A percentile compares a stretch with the other conserved stretches of the same genome.
Conservation (phyloP, 2,113 vertebrate genomes). For the Hyaena hyaena region DNA sequence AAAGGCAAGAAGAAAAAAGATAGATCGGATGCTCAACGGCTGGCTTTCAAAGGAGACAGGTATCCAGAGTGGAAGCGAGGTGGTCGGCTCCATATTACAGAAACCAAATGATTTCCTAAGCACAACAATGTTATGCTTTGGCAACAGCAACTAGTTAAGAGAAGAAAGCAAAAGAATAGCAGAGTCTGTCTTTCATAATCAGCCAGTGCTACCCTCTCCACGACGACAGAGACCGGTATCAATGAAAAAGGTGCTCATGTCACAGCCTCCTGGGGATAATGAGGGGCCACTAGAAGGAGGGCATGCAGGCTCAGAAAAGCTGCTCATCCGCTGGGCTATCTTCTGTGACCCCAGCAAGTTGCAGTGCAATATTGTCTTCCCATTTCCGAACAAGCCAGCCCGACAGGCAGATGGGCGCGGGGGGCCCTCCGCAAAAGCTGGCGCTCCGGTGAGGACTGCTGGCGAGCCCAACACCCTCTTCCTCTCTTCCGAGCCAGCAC, state of each 20-base stretch:
- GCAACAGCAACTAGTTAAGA: not conserved
- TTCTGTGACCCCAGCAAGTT: conserved; percentile 6
- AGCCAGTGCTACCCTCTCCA: not conserved
- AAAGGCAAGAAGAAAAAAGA: not conserved
- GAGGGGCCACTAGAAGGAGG: not conserved
- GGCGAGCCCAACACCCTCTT: not conserved
- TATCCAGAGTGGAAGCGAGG: not conserved
- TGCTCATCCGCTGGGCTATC: not conserved
- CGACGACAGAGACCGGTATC: not conserved
- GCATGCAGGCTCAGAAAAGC: not conserved
- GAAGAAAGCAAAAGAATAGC: not conserved
- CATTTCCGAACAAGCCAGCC: not conserved
- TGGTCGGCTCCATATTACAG: not conserved
- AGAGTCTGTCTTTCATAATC: not conserved
- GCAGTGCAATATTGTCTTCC: not conserved
- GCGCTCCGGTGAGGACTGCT: not conserved
- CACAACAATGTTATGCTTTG: not conserved
- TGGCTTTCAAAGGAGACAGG: conserved; percentile 25
- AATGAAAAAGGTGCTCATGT: rapidly evolving
- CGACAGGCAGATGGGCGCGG: not conserved
- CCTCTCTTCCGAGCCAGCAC: conserved; percentile 18
- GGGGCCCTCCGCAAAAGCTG: not conserved
- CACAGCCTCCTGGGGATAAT: not conserved
- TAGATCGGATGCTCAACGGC: conserved; percentile 43
- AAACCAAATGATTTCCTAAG: conserved; percentile 14